Evolutionary conservation across 2,797 vertebrate species (phyloP).

Genomic region (Spatula clypeata): DNA sequence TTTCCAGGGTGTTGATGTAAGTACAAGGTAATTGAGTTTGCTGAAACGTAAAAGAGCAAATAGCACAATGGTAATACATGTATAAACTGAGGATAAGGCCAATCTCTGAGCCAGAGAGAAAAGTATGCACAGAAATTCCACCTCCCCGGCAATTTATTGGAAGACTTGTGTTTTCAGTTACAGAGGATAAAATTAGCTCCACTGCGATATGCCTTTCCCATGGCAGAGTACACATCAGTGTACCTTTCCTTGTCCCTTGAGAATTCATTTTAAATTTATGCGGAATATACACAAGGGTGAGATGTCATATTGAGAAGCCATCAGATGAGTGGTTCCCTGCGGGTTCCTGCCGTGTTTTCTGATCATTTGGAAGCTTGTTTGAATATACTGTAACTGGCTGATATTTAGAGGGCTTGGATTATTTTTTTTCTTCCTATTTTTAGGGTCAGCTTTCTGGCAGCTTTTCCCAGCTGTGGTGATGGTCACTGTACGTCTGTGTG

Average conservation of each 20-base stretch:
- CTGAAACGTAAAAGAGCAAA: slow-evolving; percentile 35
- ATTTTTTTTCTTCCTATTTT: slow-evolving; percentile 67
- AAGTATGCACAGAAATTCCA: slow-evolving; percentile 54
- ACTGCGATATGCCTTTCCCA: slow-evolving; percentile 44
- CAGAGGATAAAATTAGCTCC: slow-evolving; percentile 64
- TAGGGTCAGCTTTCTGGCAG: slow-evolving; percentile 50
- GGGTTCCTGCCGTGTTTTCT: background rate
- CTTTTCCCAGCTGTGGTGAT: slow-evolving; percentile 15
- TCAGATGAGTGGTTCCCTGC: background rate
- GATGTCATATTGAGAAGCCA: background rate
- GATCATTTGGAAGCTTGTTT: background rate
- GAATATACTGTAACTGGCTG: background rate
- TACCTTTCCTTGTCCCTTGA: slow-evolving; percentile 33
- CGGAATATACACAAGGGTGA: background rate
- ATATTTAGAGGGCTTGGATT: slow-evolving; percentile 30
- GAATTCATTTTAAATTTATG: background rate
- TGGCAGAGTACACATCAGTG: background rate
- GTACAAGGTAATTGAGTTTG: slow-evolving; percentile 14
- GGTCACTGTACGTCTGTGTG: background rate
- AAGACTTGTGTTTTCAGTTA: slow-evolving; percentile 31
- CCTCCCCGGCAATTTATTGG: slow-evolving; percentile 52
- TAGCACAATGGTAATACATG: background rate
- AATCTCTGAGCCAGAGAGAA: background rate
- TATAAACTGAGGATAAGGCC: background rate
- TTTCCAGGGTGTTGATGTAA: slow-evolving; percentile 8